Evolutionary conservation across 2,113 vertebrate genomes (phyloP), one percentile per base, ranked within the genome.

Genomic region (Cairina moschata): DNA sequence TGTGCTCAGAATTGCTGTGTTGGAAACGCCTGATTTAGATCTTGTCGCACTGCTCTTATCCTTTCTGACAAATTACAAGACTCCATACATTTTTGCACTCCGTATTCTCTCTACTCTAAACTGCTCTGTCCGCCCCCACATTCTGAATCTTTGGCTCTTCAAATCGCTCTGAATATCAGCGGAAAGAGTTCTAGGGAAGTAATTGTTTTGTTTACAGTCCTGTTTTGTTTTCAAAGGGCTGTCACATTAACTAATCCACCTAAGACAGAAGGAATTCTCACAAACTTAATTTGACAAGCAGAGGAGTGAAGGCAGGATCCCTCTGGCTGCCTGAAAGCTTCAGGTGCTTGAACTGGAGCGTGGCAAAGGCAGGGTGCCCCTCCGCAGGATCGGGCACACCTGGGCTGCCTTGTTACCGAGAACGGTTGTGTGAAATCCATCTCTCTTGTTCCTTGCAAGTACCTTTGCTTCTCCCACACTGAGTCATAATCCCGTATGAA

Each of bases 221-320:
- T 93, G 66, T 46, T 95, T 79, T 76, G 69, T 92, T 96, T 89
- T 84, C 86, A 87, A 44, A 93, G 89, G 92, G 31, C 44, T 91
- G 66, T 82, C 62, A 17, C 28, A 29, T 59, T 89, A 86, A 85
- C 44, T 91, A 89, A 84, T 68, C 69, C 36, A 31, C 86, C 32
- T 40, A 55, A 84, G 83, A 44, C 48, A 34, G 8, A 29, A 77
- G 7, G 75, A 75, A n/a, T 73, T 14, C 20, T 90, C 74, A 13
- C 13, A 91, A 50, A 17, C 16, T 44, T 60, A 56, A 63, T 75
- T 67, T 76, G 74, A 23, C 26, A 32, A 92, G 32, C 40, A 38
- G 62, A 65, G 26, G 68, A 90, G 63, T 28, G 62, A 71, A 82
- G 23, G 54, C n/a, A 34, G 25, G 21, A 34, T 42, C 81, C 36